phyloP scores from a whole-genome alignment of 2,888 invertebrate genomes.

The Sepiola atlantica region DNA sequence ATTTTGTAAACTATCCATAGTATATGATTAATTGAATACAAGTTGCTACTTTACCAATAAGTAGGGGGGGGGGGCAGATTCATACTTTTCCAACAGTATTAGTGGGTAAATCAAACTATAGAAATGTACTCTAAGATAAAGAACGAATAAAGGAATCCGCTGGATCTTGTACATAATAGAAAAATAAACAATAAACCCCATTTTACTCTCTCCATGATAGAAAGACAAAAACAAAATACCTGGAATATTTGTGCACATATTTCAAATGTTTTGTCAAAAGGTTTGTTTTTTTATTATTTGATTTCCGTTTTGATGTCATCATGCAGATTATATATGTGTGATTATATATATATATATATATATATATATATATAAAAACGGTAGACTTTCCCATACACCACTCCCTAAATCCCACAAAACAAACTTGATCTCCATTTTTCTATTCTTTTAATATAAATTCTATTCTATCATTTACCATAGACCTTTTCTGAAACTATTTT shows the following conservation, averaged over 20 bases:
- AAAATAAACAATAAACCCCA: neutral
- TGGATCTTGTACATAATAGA: neutral
- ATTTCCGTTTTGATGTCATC: neutral
- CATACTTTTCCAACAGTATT: too few species aligned
- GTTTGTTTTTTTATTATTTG: neutral
- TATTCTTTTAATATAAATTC: too few species aligned
- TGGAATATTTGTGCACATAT: neutral
- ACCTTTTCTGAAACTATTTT: too few species aligned
- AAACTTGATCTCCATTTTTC: neutral
- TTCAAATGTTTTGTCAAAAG: neutral
- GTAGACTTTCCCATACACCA: neutral
- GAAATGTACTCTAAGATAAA: neutral
- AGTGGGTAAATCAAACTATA: neutral
- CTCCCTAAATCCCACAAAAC: neutral
- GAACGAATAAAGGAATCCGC: neutral
- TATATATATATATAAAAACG: too few species aligned
- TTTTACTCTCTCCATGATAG: neutral
- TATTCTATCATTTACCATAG: too few species aligned
- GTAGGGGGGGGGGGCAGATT: too few species aligned
- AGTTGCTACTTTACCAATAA: too few species aligned
- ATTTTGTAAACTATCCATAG: too few species aligned
- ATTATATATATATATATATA: too few species aligned
- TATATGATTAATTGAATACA: too few species aligned
- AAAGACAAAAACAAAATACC: neutral
- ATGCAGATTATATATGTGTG: neutral